phyloP scores from a whole-genome alignment of 2,797 vertebrate genomes.

The Menidia menidia region DNA sequence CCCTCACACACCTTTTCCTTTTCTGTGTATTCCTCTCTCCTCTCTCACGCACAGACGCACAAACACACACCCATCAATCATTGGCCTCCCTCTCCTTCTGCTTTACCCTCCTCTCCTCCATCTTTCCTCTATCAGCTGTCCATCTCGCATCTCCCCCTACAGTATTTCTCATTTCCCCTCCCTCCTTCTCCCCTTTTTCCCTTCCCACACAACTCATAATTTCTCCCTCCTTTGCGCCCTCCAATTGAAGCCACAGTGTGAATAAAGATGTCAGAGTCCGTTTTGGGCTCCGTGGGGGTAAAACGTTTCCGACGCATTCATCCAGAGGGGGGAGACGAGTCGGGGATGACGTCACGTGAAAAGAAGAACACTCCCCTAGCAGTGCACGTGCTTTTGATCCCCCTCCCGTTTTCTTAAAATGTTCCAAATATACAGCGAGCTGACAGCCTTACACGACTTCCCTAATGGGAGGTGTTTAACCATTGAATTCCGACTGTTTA shows the following conservation, averaged over 20 bases:
- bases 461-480: slow-evolving; percentile 64
- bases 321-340: slow-evolving; percentile 14
- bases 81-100: slow-evolving; percentile 32
- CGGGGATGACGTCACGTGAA: slow-evolving; percentile 18
- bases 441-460: slow-evolving; percentile 58
- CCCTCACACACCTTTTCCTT: slow-evolving; percentile 61
- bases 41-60: slow-evolving; percentile 29
- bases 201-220: slow-evolving; percentile 18
- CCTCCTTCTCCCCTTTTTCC: background rate
- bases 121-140: slow-evolving; percentile 45
- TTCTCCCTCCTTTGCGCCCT: slow-evolving; percentile 18
- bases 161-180: slow-evolving; percentile 18
- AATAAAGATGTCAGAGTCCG: slow-evolving; percentile 64
- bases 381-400: slow-evolving; percentile 29
- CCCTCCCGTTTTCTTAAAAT: slow-evolving; percentile 42
- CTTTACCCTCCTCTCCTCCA: slow-evolving; percentile 43
- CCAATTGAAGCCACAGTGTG: slow-evolving; percentile 52
- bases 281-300: slow-evolving; percentile 1
- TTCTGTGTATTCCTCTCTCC: slow-evolving; percentile 29
- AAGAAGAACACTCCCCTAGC: background rate
- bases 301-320: slow-evolving; percentile 19
- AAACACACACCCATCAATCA: slow-evolving; percentile 67
- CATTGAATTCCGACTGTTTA: slow-evolving; percentile 62
- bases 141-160: slow-evolving; percentile 32
- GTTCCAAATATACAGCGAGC: slow-evolving; percentile 52